Evolutionary conservation across 2,113 vertebrate genomes (phyloP), one percentile per base, ranked within the genome.

Genomic region (Vulpes ferrilata): DNA sequence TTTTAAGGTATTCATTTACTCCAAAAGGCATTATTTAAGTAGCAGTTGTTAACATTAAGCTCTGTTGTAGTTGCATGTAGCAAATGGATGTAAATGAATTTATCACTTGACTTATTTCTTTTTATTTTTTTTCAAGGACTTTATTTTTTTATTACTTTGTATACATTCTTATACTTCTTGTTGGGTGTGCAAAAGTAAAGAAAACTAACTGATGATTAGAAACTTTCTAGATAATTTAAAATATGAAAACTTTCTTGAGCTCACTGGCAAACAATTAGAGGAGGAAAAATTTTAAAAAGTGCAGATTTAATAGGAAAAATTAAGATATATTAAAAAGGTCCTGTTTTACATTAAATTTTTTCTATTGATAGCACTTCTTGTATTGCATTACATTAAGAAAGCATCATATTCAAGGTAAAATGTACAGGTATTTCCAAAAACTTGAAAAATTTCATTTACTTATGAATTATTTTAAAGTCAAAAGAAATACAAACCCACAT

Each of bases 101-200:
- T 88, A 48, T 67, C n/a, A 86, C 9, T 53, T 48, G 8, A 8
- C 9, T 43, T 7, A 43, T 43, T 43, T 43, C 43, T 43, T 43
- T 80, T 95, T 80, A 51, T 93, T 83, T 74, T 88, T 83, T 78
- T 87, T 43, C 43, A 43, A 43, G 43, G 43, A 43, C 11, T 80
- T 93, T 84, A 48, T 93, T 83, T 74, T 84, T 83, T 78, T 87
- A 64, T 78, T 94, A 11, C n/a, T 73, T 55, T 67, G 13, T 84
- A 7, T 74, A 20, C 38, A 57, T 43, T 43, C 1, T 71, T 81
- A 25, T 38, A 17, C 20, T 15, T 91, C 5, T 86, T n/a, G 57
- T 80, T 85, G 60, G 10, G 3, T 74, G 2, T 92, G 19, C 23
- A 78, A 53, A 92, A 23, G 7, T 67, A 9, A 73, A 71, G 20